Evolutionary conservation across 2,113 vertebrate genomes (phyloP).

Genomic region (Elaphurus davidianus): DNA sequence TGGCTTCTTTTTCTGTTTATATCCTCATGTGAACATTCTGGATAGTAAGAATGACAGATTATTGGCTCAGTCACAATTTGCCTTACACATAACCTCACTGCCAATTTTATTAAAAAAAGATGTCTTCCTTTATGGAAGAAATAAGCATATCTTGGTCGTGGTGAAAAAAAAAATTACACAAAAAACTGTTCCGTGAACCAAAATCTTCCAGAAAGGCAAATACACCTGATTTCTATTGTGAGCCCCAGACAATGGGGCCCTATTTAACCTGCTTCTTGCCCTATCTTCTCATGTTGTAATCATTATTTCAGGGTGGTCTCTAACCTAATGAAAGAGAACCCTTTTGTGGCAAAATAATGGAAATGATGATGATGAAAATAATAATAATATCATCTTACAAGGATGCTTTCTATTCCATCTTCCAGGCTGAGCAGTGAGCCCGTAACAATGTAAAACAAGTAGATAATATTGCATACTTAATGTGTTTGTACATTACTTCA

Average conservation of each 20-base stretch:
- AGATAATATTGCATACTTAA: not conserved
- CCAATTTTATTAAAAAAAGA: conserved; percentile 66
- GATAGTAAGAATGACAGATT: conserved; percentile 68
- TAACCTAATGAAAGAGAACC: not conserved
- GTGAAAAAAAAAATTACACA: not conserved
- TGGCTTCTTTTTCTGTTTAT: conserved; percentile 73
- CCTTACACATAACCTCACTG: conserved; percentile 75
- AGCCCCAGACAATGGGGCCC: not conserved
- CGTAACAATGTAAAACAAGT: not conserved
- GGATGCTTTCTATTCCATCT: not conserved
- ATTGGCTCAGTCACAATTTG: conserved; percentile 70
- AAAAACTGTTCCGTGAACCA: not conserved
- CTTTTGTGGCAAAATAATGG: not conserved
- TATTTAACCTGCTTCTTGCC: not conserved
- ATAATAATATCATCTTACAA: not conserved
- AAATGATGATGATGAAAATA: not conserved
- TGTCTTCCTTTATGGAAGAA: conserved; percentile 70
- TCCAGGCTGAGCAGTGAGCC: not conserved
- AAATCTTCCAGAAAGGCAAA: not conserved
- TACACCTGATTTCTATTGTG: not conserved
- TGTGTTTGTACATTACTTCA: not conserved
- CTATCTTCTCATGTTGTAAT: not conserved
- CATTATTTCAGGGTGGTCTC: not conserved
- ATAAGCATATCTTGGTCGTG: conserved; percentile 67
- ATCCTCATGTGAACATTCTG: conserved; percentile 74